phyloP scores from a whole-genome alignment of 2,888 invertebrate species.

The Parnassius orleans region DNA sequence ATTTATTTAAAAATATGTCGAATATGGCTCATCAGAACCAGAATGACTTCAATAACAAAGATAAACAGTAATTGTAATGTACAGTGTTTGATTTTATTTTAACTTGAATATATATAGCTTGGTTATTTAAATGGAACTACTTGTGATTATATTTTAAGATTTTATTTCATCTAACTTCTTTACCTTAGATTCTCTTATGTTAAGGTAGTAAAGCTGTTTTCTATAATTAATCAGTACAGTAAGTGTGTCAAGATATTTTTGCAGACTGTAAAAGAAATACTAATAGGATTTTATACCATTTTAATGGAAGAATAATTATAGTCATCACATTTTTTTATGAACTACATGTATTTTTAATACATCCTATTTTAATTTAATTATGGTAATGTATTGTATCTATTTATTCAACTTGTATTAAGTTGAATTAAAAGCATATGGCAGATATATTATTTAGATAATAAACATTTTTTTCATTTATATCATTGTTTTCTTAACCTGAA shows the following conservation, averaged over 20 bases:
- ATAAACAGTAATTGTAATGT: slow-evolving; percentile 48
- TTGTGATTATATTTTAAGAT: slow-evolving; percentile 29
- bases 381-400: slow-evolving; percentile 22
- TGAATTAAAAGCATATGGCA: slow-evolving; percentile 1
- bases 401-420: slow-evolving; percentile 29
- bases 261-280: no score
- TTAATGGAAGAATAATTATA: background rate
- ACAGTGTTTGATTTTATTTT: slow-evolving; percentile 12
- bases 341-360: background rate
- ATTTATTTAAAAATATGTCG: slow-evolving; percentile 67
- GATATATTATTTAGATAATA: slow-evolving; percentile 20
- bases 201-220: background rate
- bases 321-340: background rate
- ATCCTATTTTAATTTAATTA: slow-evolving; percentile 1
- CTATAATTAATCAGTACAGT: no score
- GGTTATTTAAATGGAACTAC: slow-evolving; percentile 18
- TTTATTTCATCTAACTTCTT: background rate
- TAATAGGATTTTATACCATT: slow-evolving; percentile 5
- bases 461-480: slow-evolving; percentile 3
- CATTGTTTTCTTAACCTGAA: slow-evolving; percentile 13
- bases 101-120: background rate
- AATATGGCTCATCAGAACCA: slow-evolving; percentile 63
- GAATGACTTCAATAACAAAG: slow-evolving; percentile 66
- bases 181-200: background rate
- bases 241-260: no score